Conservation (phyloP, 92 coral and sea anemone species). For the Actinostola sp. region DNA sequence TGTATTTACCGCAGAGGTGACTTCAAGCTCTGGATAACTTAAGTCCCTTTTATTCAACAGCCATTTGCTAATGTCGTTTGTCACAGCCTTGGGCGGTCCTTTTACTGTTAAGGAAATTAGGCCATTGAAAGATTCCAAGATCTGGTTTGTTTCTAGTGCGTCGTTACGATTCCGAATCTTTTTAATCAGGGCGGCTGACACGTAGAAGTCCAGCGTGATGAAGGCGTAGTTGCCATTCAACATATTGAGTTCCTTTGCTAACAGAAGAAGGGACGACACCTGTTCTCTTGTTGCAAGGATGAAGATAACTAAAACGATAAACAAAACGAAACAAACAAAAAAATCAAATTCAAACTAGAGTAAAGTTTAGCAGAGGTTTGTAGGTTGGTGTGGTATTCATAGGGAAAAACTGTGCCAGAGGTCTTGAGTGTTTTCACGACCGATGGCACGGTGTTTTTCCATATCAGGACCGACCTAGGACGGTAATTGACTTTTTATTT, state of each 20-base stretch:
- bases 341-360: too few relatives aligned
- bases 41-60: conserved; percentile 13
- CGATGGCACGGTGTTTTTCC: too few relatives aligned
- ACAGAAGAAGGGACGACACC: conserved; percentile 37
- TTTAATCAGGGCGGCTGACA: conserved; percentile 3
- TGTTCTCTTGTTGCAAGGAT: conserved; percentile 49
- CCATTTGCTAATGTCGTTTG: conserved; percentile 34
- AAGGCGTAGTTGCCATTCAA: conserved; percentile 78
- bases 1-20: conserved; percentile 23
- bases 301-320: conserved; percentile 64
- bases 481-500: too few relatives aligned
- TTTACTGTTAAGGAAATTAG: conserved; percentile 72
- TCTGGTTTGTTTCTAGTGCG: conserved; percentile 8
- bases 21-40: conserved; percentile 11
- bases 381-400: too few relatives aligned
- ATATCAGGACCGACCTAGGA: too few relatives aligned
- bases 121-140: conserved; percentile 50
- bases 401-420: too few relatives aligned
- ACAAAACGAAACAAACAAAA: too few relatives aligned
- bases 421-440: too few relatives aligned
- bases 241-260: conserved; percentile 70
- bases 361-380: too few relatives aligned
- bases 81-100: conserved; percentile 23
- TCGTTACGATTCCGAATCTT: conserved; percentile 1
- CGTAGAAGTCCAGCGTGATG: conserved; percentile 69